Conservation (phyloP, 1,140 invertebrate species). For the Papilio polyxenes region DNA sequence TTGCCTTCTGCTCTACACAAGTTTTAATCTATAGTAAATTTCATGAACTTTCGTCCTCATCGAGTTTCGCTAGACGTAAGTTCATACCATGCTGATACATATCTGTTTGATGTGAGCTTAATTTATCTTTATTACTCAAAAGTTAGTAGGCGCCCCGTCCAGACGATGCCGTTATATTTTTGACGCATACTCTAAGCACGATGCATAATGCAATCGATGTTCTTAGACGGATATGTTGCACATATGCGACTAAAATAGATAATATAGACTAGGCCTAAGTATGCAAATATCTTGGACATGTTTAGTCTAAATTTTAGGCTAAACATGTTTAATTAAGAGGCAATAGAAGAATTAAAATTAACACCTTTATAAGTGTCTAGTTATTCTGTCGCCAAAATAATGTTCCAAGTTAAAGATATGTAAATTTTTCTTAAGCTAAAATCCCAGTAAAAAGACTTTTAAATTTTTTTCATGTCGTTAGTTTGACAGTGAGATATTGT, state of each 20-base stretch:
- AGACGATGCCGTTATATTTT: conserved; percentile 38
- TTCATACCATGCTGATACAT: background rate
- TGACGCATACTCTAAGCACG: conserved; percentile 36
- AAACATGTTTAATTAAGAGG: too few relatives aligned
- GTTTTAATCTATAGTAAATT: background rate
- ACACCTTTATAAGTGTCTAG: too few relatives aligned
- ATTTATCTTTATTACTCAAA: conserved; percentile 38
- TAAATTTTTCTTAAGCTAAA: background rate
- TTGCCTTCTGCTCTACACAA: background rate
- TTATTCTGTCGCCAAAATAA: background rate
- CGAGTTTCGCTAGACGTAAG: background rate
- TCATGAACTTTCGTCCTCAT: background rate
- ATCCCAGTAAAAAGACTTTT: background rate
- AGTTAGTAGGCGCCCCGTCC: conserved; percentile 31
- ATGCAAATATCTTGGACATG: background rate
- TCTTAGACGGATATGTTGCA: conserved; percentile 26
- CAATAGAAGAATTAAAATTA: too few relatives aligned
- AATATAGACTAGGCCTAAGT: background rate
- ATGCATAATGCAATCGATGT: conserved; percentile 30
- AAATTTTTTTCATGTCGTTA: background rate
- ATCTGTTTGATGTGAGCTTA: conserved; percentile 34
- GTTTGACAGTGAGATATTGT: background rate
- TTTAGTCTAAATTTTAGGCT: background rate
- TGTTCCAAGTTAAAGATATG: background rate
- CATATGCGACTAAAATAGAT: background rate